These are phyloP conservation scores for Eudemis profundana DNA, from an alignment of 2,888 invertebrate species.

Conservation along the genomic window DNA sequence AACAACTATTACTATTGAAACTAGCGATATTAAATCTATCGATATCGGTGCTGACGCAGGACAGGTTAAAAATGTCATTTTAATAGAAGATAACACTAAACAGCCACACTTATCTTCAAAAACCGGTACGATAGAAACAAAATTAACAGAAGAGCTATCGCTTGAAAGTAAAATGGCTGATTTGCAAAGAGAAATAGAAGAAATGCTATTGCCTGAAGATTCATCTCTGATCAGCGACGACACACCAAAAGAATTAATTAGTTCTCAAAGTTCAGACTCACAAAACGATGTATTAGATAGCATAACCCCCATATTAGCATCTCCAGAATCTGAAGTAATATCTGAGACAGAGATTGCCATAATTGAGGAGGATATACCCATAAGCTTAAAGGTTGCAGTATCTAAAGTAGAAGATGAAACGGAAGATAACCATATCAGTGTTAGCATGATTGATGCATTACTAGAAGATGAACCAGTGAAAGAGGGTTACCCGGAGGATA, in stretches of 20 bases:
- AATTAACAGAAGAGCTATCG: constrained; percentile 67
- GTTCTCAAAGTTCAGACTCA: constrained; percentile 64
- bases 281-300: constrained; percentile 67
- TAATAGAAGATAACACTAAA: constrained; percentile 44
- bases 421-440: constrained; percentile 64
- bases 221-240: constrained; percentile 71
- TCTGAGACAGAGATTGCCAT: constrained; percentile 39
- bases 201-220: constrained; percentile 78
- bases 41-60: constrained; percentile 48
- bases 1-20: constrained; percentile 28
- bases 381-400: neutral
- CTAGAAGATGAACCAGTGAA: constrained; percentile 61
- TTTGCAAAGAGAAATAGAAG: constrained; percentile 80
- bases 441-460: constrained; percentile 66
- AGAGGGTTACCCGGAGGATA: constrained; percentile 54
- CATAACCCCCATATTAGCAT: constrained; percentile 68
- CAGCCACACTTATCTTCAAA: neutral
- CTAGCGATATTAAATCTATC: constrained; percentile 44
- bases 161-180: constrained; percentile 81
- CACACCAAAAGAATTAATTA: constrained; percentile 67
- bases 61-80: constrained; percentile 18
- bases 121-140: constrained; percentile 22
- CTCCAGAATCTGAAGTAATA: constrained; percentile 65
- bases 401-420: constrained; percentile 49
- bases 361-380: constrained; percentile 22